phyloP scores from a whole-genome alignment of 2,888 invertebrate species.

The Drymonia ruficornis region DNA sequence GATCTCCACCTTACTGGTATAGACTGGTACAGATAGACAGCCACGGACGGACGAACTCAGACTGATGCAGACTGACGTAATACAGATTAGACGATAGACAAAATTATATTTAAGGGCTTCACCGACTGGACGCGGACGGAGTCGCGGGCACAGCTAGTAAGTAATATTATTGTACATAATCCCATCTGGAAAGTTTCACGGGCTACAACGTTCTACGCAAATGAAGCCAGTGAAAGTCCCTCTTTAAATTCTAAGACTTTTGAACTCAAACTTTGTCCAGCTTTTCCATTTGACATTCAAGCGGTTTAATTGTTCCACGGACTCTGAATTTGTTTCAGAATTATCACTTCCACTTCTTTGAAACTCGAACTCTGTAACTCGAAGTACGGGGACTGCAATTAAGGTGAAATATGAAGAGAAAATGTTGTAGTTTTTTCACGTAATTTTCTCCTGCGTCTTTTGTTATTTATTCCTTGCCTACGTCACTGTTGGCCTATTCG shows the following conservation, averaged over 20 bases:
- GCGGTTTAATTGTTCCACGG: conserved; percentile 70
- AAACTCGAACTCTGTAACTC: conserved; percentile 45
- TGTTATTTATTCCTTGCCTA: conserved; percentile 45
- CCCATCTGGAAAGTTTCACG: conserved; percentile 34
- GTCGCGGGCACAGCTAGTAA: too few species aligned
- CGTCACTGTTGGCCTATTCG: conserved; percentile 52
- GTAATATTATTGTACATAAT: conserved; percentile 33
- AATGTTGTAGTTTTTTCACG: conserved; percentile 18
- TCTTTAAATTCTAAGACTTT: conserved; percentile 57
- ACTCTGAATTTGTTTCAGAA: conserved; percentile 56
- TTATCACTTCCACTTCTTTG: conserved; percentile 58
- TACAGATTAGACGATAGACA: too few species aligned
- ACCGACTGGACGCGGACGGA: too few species aligned
- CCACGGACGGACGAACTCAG: too few species aligned
- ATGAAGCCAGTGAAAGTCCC: conserved; percentile 49
- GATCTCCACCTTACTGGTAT: too few species aligned
- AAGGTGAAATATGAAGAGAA: conserved; percentile 47
- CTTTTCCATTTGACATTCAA: conserved; percentile 68
- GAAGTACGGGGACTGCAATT: conserved; percentile 42
- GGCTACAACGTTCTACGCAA: conserved; percentile 36
- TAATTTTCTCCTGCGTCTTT: conserved; percentile 27
- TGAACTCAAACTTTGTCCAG: conserved; percentile 65
- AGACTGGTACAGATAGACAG: too few species aligned
- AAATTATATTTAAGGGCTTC: too few species aligned
- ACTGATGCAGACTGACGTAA: too few species aligned